phyloP scores from a whole-genome alignment of 2,113 vertebrate species.

The Cisticola juncidis region DNA sequence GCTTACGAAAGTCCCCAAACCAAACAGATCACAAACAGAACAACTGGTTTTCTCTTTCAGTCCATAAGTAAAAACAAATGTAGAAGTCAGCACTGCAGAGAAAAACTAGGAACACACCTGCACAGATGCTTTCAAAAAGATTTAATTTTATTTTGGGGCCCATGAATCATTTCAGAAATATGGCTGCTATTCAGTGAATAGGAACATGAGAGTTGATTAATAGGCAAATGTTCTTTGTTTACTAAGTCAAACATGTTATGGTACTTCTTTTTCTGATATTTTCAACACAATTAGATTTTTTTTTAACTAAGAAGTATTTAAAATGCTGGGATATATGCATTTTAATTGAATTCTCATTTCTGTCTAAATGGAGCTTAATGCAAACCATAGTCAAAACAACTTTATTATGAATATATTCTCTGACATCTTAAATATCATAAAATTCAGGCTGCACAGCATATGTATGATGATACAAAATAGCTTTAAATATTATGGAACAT shows the following conservation, averaged over 20 bases:
- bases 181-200: background rate
- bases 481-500: background rate
- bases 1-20: background rate
- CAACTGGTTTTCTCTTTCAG: background rate
- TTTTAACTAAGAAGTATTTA: background rate
- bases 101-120: background rate
- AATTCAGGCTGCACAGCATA: background rate
- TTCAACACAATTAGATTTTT: background rate
- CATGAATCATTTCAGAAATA: background rate
- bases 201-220: background rate
- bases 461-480: background rate
- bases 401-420: background rate
- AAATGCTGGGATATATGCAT: background rate
- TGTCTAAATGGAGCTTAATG: background rate
- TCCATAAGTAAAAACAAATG: background rate
- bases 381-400: background rate
- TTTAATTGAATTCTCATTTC: slow-evolving; percentile 19
- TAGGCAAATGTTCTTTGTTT: background rate
- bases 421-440: background rate
- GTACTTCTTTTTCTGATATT: background rate
- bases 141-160: background rate
- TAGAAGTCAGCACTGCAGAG: background rate
- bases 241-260: background rate
- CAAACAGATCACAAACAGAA: background rate
- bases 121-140: background rate